These are phyloP conservation scores for Drosophila heteroneura DNA, from an alignment of 2,888 invertebrate genomes.

Conservation along the genomic window DNA sequence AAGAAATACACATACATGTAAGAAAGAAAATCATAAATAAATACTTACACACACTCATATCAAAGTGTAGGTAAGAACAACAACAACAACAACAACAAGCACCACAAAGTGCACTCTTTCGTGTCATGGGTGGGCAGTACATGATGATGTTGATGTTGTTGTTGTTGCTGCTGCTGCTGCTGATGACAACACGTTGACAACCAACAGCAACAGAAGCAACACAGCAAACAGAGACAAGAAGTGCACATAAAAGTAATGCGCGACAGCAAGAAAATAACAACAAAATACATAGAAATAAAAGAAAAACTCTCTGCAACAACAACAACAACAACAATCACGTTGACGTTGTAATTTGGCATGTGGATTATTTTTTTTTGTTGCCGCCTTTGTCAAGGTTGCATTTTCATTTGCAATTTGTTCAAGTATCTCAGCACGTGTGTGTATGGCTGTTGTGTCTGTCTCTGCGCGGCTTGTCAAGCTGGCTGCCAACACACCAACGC, in stretches of 20 bases:
- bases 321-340: constrained; percentile 31
- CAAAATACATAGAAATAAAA: constrained; percentile 43
- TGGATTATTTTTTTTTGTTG: constrained; percentile 41
- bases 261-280: constrained; percentile 40
- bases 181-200: constrained; percentile 56
- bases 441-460: constrained; percentile 7
- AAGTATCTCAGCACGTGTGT: constrained; percentile 27
- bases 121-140: constrained; percentile 46
- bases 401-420: constrained; percentile 64
- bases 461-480: constrained; percentile 34
- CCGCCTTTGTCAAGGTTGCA: constrained; percentile 71
- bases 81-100: constrained; percentile 16
- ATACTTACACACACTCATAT: constrained; percentile 32
- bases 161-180: constrained; percentile 32
- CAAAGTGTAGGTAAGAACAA: constrained; percentile 32
- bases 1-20: constrained; percentile 1
- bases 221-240: constrained; percentile 25
- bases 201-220: constrained; percentile 8
- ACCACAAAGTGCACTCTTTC: constrained; percentile 43
- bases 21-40: constrained; percentile 50
- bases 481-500: constrained; percentile 50
- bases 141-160: constrained; percentile 26
- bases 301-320: constrained; percentile 44
- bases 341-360: constrained; percentile 70
- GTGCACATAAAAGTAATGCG: constrained; percentile 50